phyloP scores from a whole-genome alignment of 2,797 vertebrate genomes.

The Lagocephalus sceleratus region DNA sequence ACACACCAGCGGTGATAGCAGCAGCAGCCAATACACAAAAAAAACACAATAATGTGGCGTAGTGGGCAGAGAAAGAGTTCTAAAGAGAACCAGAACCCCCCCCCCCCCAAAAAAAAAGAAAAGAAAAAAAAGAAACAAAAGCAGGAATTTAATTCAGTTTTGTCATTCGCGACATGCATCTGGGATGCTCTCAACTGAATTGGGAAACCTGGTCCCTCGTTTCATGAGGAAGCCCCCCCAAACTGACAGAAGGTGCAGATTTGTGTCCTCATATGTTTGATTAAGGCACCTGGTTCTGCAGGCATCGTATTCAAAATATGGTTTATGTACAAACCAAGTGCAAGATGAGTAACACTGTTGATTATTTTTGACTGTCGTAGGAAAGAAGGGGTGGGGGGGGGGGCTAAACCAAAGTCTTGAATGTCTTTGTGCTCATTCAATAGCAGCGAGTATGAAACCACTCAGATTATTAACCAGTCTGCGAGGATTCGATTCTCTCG shows the following conservation, averaged over 20 bases:
- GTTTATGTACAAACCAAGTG: slow-evolving; percentile 69
- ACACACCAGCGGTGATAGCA: slow-evolving; percentile 63
- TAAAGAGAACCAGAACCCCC: slow-evolving; percentile 62
- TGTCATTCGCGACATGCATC: slow-evolving; percentile 28
- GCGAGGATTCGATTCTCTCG: slow-evolving; percentile 35
- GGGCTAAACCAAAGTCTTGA: slow-evolving; percentile 40
- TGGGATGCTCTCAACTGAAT: slow-evolving; percentile 3
- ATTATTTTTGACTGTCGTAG: slow-evolving; percentile 46
- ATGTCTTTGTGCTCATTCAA: slow-evolving; percentile 74
- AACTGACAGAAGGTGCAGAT: slow-evolving; percentile 69
- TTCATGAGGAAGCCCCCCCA: slow-evolving; percentile 59
- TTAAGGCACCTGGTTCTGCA: slow-evolving; percentile 84
- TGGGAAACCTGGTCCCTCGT: slow-evolving; percentile 60
- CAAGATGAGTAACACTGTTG: slow-evolving; percentile 61
- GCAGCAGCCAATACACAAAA: slow-evolving; percentile 65
- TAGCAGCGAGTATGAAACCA: slow-evolving; percentile 65
- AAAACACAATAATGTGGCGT: slow-evolving; percentile 66
- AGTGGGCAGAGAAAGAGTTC: slow-evolving; percentile 74
- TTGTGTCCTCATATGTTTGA: slow-evolving; percentile 72
- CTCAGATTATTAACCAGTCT: slow-evolving; percentile 39
- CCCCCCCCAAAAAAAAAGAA: too few species aligned
- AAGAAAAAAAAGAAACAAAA: slow-evolving; percentile 8
- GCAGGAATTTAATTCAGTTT: slow-evolving; percentile 6
- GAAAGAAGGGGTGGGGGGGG: slow-evolving; percentile 20
- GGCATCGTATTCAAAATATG: slow-evolving; percentile 76